Evolutionary conservation across 2,113 vertebrate species (phyloP).

Genomic region (Tragelaphus imberbis): DNA sequence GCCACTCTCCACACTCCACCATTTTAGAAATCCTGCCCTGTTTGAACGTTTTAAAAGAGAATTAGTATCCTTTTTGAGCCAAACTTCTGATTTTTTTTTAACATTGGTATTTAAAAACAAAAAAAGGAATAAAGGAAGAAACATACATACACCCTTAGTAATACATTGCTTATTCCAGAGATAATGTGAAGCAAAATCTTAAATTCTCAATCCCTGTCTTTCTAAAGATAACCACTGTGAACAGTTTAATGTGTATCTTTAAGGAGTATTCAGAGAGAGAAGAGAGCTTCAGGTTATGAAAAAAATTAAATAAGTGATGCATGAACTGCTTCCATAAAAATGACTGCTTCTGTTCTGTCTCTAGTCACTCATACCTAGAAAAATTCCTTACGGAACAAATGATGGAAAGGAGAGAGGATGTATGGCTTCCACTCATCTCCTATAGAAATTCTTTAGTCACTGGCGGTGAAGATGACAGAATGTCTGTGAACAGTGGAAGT

Average conservation of each 20-base stretch:
- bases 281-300: not conserved
- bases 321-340: not conserved
- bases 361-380: conserved; percentile 96
- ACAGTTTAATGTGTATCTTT: not conserved
- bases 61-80: not conserved
- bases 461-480: conserved; percentile 94
- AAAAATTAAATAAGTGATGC: not conserved
- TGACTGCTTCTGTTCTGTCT: conserved; percentile 35
- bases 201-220: conserved; percentile 6
- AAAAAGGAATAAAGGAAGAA: not conserved
- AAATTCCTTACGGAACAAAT: conserved; percentile 98
- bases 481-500: conserved; percentile 96
- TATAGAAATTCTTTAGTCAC: conserved; percentile 97
- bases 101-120: not conserved
- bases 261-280: not conserved
- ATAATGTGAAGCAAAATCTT: conserved; percentile 20
- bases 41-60: not conserved
- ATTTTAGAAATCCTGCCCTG: not conserved
- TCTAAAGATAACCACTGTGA: not conserved
- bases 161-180: not conserved
- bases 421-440: conserved; percentile 98
- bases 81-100: not conserved
- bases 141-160: not conserved
- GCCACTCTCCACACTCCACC: not conserved
- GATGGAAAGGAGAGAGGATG: conserved; percentile 97